Evolutionary conservation across 1,140 invertebrate genomes (phyloP).

Genomic region (Drosophila orosa): DNA sequence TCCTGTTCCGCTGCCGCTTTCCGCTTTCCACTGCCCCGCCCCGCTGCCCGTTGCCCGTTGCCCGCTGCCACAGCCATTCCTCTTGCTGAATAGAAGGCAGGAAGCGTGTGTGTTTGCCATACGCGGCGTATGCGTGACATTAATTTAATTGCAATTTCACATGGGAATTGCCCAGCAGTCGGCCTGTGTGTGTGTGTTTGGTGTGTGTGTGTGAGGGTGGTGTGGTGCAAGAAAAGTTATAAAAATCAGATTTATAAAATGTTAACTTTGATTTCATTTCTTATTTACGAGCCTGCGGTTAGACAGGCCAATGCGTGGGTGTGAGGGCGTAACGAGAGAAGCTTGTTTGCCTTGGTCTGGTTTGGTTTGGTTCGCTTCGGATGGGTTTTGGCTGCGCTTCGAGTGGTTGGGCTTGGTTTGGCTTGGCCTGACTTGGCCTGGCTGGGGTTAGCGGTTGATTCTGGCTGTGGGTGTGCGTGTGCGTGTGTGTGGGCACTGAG

Average conservation of each 20-base stretch:
- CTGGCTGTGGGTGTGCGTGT: constrained; percentile 1
- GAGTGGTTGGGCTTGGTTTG: constrained; percentile 8
- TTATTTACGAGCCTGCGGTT: constrained; percentile 73
- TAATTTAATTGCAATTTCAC: constrained; percentile 83
- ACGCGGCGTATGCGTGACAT: constrained; percentile 81
- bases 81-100: constrained; percentile 38
- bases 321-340: constrained; percentile 33
- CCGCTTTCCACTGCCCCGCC: constrained; percentile 15
- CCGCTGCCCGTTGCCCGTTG: not conserved
- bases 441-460: constrained; percentile 34
- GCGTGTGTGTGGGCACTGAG: constrained; percentile 4
- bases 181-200: constrained; percentile 16
- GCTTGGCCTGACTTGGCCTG: constrained; percentile 5
- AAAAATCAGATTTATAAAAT: constrained; percentile 82
- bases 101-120: constrained; percentile 51
- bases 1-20: constrained; percentile 61
- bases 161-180: constrained; percentile 42
- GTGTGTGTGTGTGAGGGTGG: constrained; percentile 14
- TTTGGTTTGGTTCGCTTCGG: constrained; percentile 17
- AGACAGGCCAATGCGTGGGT: constrained; percentile 37
- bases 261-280: constrained; percentile 83
- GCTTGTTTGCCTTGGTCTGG: constrained; percentile 33
- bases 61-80: constrained; percentile 15
- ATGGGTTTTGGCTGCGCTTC: constrained; percentile 21
- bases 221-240: constrained; percentile 66